Conservation (phyloP, 2,113 vertebrate genomes). For the Petroica traversi region DNA sequence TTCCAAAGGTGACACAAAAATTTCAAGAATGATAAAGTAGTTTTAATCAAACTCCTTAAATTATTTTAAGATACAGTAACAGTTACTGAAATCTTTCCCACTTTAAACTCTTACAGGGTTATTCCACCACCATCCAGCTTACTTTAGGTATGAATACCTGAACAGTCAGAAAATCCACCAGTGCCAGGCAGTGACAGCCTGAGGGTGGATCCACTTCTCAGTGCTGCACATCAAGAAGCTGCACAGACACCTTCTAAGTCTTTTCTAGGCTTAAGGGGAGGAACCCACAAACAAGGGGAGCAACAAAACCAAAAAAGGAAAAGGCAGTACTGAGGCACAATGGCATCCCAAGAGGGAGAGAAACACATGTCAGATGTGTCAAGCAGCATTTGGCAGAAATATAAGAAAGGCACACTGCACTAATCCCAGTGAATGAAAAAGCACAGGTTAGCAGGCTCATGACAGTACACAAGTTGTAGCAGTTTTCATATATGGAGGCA, state of each 20-base stretch:
- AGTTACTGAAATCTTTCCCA: not conserved
- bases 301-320: not conserved
- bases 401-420: rapidly evolving
- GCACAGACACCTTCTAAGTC: not conserved
- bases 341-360: not conserved
- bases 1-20: not conserved
- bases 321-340: not conserved
- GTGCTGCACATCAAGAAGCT: not conserved
- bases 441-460: too few species aligned
- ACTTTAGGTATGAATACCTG: not conserved
- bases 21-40: not conserved
- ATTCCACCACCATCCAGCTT: not conserved
- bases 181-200: not conserved
- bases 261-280: not conserved
- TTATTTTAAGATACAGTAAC: not conserved
- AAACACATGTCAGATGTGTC: not conserved
- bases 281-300: too few species aligned
- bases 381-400: not conserved
- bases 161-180: not conserved
- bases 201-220: not conserved
- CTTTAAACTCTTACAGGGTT: not conserved
- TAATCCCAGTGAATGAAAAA: not conserved
- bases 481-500: not conserved
- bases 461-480: not conserved
- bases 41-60: not conserved